Conservation (phyloP, 1,140 invertebrate genomes). For the Leptopilina boulardi region DNA sequence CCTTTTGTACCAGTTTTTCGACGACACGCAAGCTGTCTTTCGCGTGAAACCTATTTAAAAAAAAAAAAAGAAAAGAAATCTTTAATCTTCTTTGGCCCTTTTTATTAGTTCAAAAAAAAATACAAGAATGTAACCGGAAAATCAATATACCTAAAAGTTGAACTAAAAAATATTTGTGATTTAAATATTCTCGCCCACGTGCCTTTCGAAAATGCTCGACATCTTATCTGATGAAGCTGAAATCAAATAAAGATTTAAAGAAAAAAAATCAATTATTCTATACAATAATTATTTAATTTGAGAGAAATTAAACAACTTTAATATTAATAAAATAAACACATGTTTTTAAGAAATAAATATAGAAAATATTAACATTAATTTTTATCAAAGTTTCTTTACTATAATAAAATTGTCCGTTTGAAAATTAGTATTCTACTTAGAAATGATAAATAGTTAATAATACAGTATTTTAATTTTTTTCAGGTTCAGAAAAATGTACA, state of each 20-base stretch:
- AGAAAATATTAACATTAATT: no score
- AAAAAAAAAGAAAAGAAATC: neutral
- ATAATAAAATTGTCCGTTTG: no score
- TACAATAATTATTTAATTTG: no score
- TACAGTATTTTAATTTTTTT: neutral
- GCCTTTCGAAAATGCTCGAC: neutral
- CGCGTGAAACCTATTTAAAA: constrained; percentile 24
- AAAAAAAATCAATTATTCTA: neutral
- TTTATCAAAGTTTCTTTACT: no score
- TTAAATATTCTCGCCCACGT: neutral
- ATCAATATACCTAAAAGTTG: constrained; percentile 1
- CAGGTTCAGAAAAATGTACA: constrained; percentile 34
- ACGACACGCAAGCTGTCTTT: constrained; percentile 41
- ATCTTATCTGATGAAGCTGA: neutral
- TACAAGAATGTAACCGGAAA: neutral
- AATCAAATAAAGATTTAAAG: neutral
- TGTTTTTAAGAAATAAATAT: no score
- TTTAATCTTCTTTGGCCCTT: constrained; percentile 30
- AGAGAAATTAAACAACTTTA: no score
- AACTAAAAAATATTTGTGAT: neutral
- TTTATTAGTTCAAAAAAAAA: constrained; percentile 2
- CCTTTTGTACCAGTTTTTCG: constrained; percentile 26
- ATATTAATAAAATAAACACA: no score
- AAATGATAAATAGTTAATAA: no score
- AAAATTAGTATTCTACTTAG: no score